Evolutionary conservation across 2,113 vertebrate species (phyloP).

Genomic region (Rousettus leschenaultii): DNA sequence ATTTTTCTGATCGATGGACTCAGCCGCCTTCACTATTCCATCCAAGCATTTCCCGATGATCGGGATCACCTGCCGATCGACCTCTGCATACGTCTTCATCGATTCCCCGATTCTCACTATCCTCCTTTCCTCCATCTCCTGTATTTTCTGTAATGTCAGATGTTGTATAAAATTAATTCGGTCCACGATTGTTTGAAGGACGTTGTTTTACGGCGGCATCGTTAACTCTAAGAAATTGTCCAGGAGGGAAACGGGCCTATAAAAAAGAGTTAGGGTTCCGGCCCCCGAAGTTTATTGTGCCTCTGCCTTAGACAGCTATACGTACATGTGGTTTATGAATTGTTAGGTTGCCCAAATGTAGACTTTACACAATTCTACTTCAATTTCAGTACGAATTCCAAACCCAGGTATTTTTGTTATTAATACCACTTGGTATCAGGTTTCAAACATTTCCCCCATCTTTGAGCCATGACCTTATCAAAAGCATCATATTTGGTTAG

Average conservation of each 20-base stretch:
- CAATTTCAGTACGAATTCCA: background rate
- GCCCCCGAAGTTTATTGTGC: fast-evolving
- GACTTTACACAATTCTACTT: background rate
- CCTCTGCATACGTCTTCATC: constrained; percentile 93
- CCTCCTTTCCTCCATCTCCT: constrained; percentile 96
- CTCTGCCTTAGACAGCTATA: background rate
- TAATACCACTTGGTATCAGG: background rate
- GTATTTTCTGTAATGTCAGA: constrained; percentile 89
- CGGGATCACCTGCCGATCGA: constrained; percentile 94
- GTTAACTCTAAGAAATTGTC: background rate
- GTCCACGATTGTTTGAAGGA: background rate
- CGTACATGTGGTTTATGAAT: no score
- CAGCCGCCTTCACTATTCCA: constrained; percentile 93
- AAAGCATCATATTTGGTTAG: background rate
- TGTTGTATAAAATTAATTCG: background rate
- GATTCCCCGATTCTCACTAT: constrained; percentile 91
- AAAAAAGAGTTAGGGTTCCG: no score
- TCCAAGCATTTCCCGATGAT: constrained; percentile 98
- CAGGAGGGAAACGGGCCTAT: background rate
- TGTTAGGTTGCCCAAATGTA: background rate
- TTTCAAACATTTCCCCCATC: background rate
- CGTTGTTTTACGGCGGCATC: fast-evolving
- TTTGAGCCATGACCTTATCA: background rate
- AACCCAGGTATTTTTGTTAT: background rate
- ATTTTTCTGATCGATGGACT: constrained; percentile 90